Percentiles rank a stretch among this genome's conserved stretches.
phyloP scores from a whole-genome alignment of 2,797 vertebrate species.

The Rhodeus uyekii region DNA sequence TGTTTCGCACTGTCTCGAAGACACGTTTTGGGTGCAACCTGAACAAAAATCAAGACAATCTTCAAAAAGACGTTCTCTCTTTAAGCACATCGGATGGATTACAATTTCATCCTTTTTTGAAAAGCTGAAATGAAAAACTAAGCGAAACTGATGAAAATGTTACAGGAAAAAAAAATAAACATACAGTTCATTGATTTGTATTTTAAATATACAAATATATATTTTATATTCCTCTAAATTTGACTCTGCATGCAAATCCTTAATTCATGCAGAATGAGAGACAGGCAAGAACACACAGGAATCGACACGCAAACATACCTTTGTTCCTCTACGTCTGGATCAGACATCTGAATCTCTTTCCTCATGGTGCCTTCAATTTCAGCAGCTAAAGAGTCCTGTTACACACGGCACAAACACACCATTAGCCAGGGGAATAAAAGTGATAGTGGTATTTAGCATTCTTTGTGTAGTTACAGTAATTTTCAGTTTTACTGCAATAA shows the following conservation, averaged over 20 bases:
- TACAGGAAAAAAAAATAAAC: neutral
- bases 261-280: neutral
- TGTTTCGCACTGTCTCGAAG: slow-evolving; percentile 92
- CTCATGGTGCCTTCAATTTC: slow-evolving; percentile 99
- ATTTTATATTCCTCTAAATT: neutral
- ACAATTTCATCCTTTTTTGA: neutral
- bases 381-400: slow-evolving; percentile 94
- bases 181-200: neutral
- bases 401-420: slow-evolving; percentile 32
- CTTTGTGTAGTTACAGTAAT: neutral
- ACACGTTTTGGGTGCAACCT: slow-evolving; percentile 92
- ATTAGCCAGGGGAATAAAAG: neutral
- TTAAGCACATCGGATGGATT: neutral
- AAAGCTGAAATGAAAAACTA: neutral
- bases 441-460: neutral
- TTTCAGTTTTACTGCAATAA: too few relatives aligned
- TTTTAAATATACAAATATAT: neutral
- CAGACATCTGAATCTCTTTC: slow-evolving; percentile 94
- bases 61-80: neutral
- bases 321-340: slow-evolving; percentile 89
- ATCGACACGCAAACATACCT: slow-evolving; percentile 71
- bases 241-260: neutral
- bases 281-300: neutral
- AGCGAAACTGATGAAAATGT: neutral
- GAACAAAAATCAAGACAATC: slow-evolving; percentile 8